These are phyloP conservation scores for Aplochiton taeniatus DNA, from an alignment of 2,797 vertebrate species.

Conservation along the genomic window DNA sequence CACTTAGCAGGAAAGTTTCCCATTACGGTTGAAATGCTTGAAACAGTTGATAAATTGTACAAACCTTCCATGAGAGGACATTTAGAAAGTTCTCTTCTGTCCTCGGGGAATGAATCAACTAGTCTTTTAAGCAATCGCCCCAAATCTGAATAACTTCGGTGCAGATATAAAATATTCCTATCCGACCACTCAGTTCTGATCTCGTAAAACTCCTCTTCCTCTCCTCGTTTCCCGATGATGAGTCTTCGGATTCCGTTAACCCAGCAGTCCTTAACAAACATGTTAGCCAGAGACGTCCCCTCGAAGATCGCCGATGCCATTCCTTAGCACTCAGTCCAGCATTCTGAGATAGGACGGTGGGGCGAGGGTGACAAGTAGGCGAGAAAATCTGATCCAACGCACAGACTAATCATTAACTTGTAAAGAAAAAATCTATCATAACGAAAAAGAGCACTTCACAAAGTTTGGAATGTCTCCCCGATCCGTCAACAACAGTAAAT, in stretches of 20 bases:
- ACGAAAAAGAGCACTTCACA: conserved; percentile 9
- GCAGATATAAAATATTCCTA: conserved; percentile 92
- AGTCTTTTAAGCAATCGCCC: conserved; percentile 87
- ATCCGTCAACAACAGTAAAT: conserved; percentile 31
- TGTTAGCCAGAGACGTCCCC: conserved; percentile 96
- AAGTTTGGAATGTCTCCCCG: conserved; percentile 46
- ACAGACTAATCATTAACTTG: neutral
- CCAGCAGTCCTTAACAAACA: conserved; percentile 97
- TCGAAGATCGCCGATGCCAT: conserved; percentile 98
- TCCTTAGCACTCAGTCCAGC: conserved; percentile 59
- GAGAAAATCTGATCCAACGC: neutral
- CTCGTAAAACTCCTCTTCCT: conserved; percentile 97
- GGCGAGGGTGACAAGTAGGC: neutral
- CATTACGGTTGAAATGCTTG: no score
- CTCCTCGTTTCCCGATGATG: conserved; percentile 87
- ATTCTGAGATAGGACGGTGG: conserved; percentile 62
- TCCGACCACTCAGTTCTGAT: conserved; percentile 98
- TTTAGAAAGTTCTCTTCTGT: conserved; percentile 83
- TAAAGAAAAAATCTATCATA: neutral
- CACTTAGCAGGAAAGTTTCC: no score
- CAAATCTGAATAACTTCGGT: conserved; percentile 90
- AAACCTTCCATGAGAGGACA: conserved; percentile 87
- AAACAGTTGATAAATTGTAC: conserved; percentile 29
- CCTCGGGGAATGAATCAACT: conserved; percentile 89
- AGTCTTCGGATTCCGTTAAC: conserved; percentile 94